A percentile compares a stretch with the other conserved stretches of the same genome.
Conservation (phyloP, 2,888 invertebrate species). For the Cylindroiulus punctatus region DNA sequence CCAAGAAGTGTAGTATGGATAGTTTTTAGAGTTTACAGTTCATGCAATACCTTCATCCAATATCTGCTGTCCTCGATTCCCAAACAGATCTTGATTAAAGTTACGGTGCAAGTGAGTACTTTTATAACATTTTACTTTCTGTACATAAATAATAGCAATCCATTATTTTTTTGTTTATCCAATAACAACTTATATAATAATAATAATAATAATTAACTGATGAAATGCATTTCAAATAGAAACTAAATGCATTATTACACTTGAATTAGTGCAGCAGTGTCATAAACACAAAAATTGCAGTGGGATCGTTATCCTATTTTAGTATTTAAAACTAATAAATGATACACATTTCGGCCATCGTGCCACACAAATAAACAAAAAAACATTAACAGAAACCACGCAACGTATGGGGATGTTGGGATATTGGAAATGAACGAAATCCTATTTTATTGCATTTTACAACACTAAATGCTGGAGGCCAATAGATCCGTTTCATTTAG, state of each 20-base stretch:
- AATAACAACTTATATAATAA: conserved; percentile 47
- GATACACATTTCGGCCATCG: conserved; percentile 34
- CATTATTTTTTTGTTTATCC: conserved; percentile 47
- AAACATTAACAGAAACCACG: conserved; percentile 31
- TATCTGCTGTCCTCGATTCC: not conserved
- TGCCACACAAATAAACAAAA: not conserved
- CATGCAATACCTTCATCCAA: too few species aligned
- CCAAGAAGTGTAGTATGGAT: too few species aligned
- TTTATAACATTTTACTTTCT: conserved; percentile 47
- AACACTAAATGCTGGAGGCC: not conserved
- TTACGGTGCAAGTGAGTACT: conserved; percentile 5
- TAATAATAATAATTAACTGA: conserved; percentile 46
- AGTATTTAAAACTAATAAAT: conserved; percentile 45
- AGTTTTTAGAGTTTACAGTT: too few species aligned
- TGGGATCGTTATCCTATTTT: conserved; percentile 37
- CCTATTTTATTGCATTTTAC: conserved; percentile 6
- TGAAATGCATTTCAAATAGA: conserved; percentile 42
- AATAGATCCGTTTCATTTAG: not conserved
- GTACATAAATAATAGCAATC: conserved; percentile 47
- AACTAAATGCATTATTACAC: conserved; percentile 43
- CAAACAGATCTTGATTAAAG: not conserved
- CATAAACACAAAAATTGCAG: conserved; percentile 21
- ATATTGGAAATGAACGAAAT: conserved; percentile 33
- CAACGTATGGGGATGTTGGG: not conserved
- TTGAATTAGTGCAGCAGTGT: conserved; percentile 32